These are phyloP conservation scores for Coreoperca whiteheadi DNA, from an alignment of 2,113 vertebrate species.

Conservation along the genomic window DNA sequence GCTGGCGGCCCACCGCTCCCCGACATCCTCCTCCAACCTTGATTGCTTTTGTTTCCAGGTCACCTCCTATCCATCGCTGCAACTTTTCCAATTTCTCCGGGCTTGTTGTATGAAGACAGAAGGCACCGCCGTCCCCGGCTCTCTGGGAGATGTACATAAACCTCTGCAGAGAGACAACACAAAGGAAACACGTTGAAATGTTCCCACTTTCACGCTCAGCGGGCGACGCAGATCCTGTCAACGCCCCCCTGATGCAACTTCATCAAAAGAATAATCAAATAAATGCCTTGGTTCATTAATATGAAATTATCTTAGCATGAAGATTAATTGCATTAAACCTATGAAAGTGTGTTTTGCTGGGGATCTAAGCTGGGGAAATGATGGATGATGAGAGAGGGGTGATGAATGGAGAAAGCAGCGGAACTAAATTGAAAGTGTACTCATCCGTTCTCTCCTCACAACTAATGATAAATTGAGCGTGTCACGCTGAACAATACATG, in stretches of 20 bases:
- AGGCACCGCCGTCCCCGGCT: constrained; percentile 51
- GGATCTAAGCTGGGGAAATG: constrained; percentile 87
- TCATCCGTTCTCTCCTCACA: constrained; percentile 98
- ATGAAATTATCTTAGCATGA: constrained; percentile 93
- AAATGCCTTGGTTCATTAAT: constrained; percentile 94
- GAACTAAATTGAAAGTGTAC: constrained; percentile 99
- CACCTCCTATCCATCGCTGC: constrained; percentile 84
- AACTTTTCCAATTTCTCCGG: constrained; percentile 90
- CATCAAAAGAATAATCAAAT: constrained; percentile 88
- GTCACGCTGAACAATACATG: constrained; percentile 96
- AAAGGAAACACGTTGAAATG: constrained; percentile 55
- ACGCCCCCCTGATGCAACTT: constrained; percentile 86
- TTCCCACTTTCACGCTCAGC: constrained; percentile 61
- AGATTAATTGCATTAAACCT: constrained; percentile 99
- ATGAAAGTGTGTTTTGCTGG: constrained; percentile 92
- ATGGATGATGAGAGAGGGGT: constrained; percentile 93
- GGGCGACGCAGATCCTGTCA: constrained; percentile 79
- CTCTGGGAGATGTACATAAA: constrained; percentile 54
- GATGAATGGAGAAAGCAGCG: constrained; percentile 98
- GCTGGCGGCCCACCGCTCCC: constrained; percentile 31
- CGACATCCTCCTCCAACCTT: constrained; percentile 63
- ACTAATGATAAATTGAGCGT: constrained; percentile 99
- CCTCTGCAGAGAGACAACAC: constrained; percentile 27
- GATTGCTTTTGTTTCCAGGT: constrained; percentile 87
- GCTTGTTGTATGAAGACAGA: constrained; percentile 85